Evolutionary conservation across 92 coral and sea anemone species (phyloP).

Genomic region (Siderastrea siderea): DNA sequence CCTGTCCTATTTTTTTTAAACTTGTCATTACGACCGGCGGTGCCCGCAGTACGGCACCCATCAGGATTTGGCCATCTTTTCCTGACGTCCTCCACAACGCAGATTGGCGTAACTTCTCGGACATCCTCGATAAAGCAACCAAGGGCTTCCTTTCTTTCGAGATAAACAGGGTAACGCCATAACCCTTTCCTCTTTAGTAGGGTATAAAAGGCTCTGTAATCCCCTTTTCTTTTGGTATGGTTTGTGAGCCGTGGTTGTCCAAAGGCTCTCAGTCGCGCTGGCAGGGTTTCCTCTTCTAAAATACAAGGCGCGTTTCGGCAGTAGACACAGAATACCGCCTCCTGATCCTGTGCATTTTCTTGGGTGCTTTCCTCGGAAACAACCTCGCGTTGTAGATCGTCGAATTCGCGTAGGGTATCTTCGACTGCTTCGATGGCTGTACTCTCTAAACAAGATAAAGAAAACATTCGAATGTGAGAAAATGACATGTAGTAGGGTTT

Average conservation of each 20-base stretch:
- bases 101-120: constrained; percentile 62
- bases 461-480: neutral
- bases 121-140: constrained; percentile 29
- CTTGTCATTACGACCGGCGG: neutral
- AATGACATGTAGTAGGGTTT: neutral
- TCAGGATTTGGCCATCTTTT: constrained; percentile 67
- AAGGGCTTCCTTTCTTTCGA: neutral
- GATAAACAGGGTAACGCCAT: no score
- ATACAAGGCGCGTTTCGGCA: neutral
- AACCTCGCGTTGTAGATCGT: neutral
- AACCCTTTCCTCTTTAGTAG: neutral
- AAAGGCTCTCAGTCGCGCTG: neutral
- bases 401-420: neutral
- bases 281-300: neutral
- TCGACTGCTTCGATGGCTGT: neutral
- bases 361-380: neutral
- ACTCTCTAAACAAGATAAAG: neutral
- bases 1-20: no score
- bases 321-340: neutral
- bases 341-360: no score
- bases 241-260: neutral
- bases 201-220: neutral
- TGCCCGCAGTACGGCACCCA: constrained; percentile 59
- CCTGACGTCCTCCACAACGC: constrained; percentile 47
- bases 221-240: neutral